Base-by-base conservation (phyloP, 2,113 vertebrate genomes). In the Solea solea region DNA sequence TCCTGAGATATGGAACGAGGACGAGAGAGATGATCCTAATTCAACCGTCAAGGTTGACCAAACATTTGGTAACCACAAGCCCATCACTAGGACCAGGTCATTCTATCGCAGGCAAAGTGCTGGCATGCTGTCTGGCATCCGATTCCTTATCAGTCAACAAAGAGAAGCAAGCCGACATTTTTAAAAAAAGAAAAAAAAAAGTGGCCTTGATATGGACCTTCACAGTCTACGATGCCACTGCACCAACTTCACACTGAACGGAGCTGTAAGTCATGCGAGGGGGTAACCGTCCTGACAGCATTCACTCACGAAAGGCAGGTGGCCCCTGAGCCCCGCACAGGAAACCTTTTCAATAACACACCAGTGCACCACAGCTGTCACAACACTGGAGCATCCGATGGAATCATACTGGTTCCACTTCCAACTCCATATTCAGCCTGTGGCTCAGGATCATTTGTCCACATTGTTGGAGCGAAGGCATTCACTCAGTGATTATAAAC, bases 1-100 rank as follows among this genome's bases (percentile, higher is more conserved):
- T 93, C 92, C 93, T 93, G 92, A 93, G 91, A 92, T 91, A 88
- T 83, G 74, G 86, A 90, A 89, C 86, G 82, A 89, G 83, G 78
- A 78, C 74, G 49, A 50, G 41, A 72, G 65, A 81, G 75, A 84
- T 83, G 58, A 82, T 78, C 80, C 56, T 48, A 68, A 64, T 72
- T 56, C 68, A 81, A 76, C 75, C 79, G 76, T 62, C 54, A 69
- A 74, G 78, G 74, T 82, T 14, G 53, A 75, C 54, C 69, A 79
- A 72, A 87, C 77, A 62, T 76, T 79, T 76, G 78, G 76, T 72
- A 74, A 69, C 62, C 41, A 16, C 16, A 41, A 71, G 61, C 58
- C 59, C 25, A 53, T 52, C 25, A 50, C 61, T 11, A 21, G 9
- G 41, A 74, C 60, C 45, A 51, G 41, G 64, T 82, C 42, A 50